phyloP scores from a whole-genome alignment of 2,888 invertebrate genomes.

The Griposia aprilina region DNA sequence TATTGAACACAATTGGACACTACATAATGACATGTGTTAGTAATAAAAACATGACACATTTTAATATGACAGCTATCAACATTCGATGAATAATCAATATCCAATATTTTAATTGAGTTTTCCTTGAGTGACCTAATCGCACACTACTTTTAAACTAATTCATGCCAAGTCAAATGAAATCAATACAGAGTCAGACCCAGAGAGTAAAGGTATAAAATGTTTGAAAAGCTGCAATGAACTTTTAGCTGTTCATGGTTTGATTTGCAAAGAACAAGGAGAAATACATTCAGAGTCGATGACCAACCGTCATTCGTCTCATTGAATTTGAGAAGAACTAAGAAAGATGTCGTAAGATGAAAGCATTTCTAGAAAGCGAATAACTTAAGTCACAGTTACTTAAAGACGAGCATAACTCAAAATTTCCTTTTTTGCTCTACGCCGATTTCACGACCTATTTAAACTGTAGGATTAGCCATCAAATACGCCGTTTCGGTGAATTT shows the following conservation, averaged over 20 bases:
- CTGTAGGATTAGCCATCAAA: conserved; percentile 74
- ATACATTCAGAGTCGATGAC: neutral
- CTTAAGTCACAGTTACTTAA: conserved; percentile 5
- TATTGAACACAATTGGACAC: conserved; percentile 19
- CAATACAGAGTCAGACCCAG: neutral
- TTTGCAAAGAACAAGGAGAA: neutral
- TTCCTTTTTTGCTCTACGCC: conserved; percentile 63
- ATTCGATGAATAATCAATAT: conserved; percentile 40
- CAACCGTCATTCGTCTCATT: neutral
- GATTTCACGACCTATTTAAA: conserved; percentile 85
- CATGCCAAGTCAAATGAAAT: neutral
- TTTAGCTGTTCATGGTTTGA: neutral
- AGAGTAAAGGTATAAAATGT: neutral
- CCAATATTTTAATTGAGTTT: conserved; percentile 29
- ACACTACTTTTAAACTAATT: neutral
- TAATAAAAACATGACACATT: conserved; percentile 65
- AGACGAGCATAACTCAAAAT: conserved; percentile 55
- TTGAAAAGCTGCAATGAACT: neutral
- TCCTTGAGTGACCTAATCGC: conserved; percentile 48
- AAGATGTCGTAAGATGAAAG: neutral
- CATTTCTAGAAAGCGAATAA: conserved; percentile 16
- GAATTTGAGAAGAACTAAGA: neutral
- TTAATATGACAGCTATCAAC: conserved; percentile 38
- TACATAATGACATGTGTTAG: conserved; percentile 57
- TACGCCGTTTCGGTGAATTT: conserved; percentile 83